phyloP scores from a whole-genome alignment of 2,888 invertebrate genomes.

The Heteromurus nitidus region DNA sequence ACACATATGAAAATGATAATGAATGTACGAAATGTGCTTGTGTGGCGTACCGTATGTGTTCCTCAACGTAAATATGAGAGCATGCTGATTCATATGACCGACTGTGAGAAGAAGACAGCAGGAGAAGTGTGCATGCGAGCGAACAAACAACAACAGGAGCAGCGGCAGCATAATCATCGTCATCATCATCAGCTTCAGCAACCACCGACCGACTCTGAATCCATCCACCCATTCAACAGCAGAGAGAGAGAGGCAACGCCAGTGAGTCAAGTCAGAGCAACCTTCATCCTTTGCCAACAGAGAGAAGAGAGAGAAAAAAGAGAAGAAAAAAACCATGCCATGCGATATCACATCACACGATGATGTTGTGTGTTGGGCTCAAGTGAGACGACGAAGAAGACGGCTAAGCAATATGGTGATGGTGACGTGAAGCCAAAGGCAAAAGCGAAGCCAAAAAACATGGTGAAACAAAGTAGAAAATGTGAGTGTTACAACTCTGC shows the following conservation, averaged over 20 bases:
- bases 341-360: constrained; percentile 39
- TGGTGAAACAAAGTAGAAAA: constrained; percentile 6
- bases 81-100: constrained; percentile 34
- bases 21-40: constrained; percentile 31
- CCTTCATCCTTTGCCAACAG: constrained; percentile 60
- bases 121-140: constrained; percentile 23
- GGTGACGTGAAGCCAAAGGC: not conserved
- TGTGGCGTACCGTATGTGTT: constrained; percentile 1
- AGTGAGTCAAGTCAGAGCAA: constrained; percentile 27
- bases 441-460: not conserved
- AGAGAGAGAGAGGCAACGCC: constrained; percentile 1
- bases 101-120: constrained; percentile 17
- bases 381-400: not conserved
- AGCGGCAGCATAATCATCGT: constrained; percentile 12
- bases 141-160: constrained; percentile 28
- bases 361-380: constrained; percentile 1
- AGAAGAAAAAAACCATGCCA: constrained; percentile 4
- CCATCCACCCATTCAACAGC: constrained; percentile 38
- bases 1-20: constrained; percentile 19
- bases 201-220: constrained; percentile 52
- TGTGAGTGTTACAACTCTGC: not conserved
- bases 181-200: constrained; percentile 44
- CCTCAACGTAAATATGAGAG: not conserved
- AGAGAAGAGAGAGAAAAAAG: not conserved
- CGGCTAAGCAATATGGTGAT: constrained; percentile 7